These are phyloP conservation scores for Dicyrtomina minuta DNA, from an alignment of 2,888 invertebrate species.

Conservation along the genomic window DNA sequence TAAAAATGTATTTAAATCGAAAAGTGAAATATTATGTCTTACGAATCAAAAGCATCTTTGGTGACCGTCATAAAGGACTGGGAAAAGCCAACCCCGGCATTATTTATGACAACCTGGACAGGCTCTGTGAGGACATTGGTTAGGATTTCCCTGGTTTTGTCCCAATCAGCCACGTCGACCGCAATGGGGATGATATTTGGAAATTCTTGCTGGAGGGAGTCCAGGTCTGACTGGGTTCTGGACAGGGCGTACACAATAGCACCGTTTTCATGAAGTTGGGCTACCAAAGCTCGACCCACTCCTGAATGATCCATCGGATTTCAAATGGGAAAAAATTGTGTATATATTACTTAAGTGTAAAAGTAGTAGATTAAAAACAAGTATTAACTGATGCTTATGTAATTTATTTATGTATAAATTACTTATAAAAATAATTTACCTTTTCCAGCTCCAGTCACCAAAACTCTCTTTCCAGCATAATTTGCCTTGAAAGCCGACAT, in stretches of 20 bases:
- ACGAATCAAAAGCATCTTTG: not conserved
- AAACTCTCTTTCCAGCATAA: no score
- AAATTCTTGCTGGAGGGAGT: not conserved
- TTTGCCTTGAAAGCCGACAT: no score
- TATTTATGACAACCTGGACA: not conserved
- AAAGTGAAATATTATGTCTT: no score
- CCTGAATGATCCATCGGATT: not conserved
- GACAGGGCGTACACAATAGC: not conserved
- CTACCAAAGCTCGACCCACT: not conserved
- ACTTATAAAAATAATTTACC: no score
- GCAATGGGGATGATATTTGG: not conserved
- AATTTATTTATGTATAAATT: no score
- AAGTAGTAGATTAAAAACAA: not conserved
- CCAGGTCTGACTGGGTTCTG: not conserved
- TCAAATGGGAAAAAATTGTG: not conserved
- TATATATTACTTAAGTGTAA: not conserved
- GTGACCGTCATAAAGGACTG: not conserved
- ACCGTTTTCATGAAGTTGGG: not conserved
- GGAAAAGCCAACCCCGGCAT: not conserved
- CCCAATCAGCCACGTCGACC: not conserved
- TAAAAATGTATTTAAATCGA: not conserved
- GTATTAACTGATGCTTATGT: no score
- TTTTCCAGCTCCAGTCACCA: no score
- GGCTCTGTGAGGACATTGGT: not conserved
- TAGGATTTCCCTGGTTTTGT: not conserved